These are phyloP conservation scores for Helicoverpa armigera DNA, from an alignment of 1,140 invertebrate species.

Conservation along the genomic window DNA sequence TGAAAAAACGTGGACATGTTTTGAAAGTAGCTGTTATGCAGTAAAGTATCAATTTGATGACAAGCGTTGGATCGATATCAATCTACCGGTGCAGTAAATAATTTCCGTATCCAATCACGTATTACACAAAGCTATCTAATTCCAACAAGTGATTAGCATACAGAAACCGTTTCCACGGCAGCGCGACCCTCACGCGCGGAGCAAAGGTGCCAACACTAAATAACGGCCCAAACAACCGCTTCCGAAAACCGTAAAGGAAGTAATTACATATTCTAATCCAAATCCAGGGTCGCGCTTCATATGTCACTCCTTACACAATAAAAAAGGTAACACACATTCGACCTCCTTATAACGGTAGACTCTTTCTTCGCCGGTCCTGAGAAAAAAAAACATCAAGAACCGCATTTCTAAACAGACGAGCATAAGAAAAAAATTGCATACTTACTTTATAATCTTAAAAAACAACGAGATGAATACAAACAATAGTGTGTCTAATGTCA, in stretches of 20 bases:
- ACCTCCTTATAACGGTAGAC: constrained; percentile 79
- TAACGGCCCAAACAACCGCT: constrained; percentile 72
- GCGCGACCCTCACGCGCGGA: constrained; percentile 49
- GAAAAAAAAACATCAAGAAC: constrained; percentile 82
- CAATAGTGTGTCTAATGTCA: constrained; percentile 62
- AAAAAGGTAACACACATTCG: constrained; percentile 70
- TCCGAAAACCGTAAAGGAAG: constrained; percentile 85
- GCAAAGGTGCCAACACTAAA: constrained; percentile 59
- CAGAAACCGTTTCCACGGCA: constrained; percentile 24
- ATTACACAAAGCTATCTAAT: constrained; percentile 16
- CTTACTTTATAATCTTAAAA: constrained; percentile 75
- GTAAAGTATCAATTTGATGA: no score
- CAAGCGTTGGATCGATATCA: background rate
- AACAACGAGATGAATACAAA: constrained; percentile 56
- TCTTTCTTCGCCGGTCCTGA: constrained; percentile 73
- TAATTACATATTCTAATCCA: constrained; percentile 86
- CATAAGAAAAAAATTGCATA: constrained; percentile 79
- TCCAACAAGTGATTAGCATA: constrained; percentile 40
- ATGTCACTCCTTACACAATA: constrained; percentile 79
- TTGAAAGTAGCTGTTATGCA: no score
- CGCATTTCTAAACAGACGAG: constrained; percentile 69
- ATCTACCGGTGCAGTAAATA: background rate
- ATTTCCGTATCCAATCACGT: constrained; percentile 26
- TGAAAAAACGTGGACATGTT: no score
- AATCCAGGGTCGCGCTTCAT: constrained; percentile 77